Evolutionary conservation across 1,140 invertebrate genomes (phyloP).

Genomic region (Copidosoma floridanum): DNA sequence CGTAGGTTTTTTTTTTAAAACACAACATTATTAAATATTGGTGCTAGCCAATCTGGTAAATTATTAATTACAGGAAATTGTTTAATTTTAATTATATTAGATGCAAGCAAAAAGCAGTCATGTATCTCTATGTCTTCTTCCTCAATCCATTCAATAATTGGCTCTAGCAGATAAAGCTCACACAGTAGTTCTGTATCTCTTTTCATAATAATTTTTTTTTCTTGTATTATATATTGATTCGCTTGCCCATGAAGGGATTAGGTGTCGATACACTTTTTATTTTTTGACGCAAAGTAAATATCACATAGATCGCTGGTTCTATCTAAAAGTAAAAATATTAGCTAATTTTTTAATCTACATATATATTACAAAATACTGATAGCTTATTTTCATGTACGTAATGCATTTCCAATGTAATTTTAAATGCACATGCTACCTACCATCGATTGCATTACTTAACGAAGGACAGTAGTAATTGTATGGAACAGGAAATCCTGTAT

Average conservation of each 20-base stretch:
- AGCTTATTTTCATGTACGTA: too few relatives aligned
- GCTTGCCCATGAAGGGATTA: too few relatives aligned
- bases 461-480: background rate
- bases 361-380: too few relatives aligned
- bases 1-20: too few relatives aligned
- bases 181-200: too few relatives aligned
- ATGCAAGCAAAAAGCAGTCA: too few relatives aligned
- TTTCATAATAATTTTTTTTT: too few relatives aligned
- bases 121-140: background rate
- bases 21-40: background rate
- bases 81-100: background rate
- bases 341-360: too few relatives aligned
- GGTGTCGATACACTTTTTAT: too few relatives aligned
- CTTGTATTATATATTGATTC: too few relatives aligned
- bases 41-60: background rate
- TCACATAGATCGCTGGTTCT: background rate
- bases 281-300: too few relatives aligned
- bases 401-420: too few relatives aligned
- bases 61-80: background rate
- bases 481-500: background rate
- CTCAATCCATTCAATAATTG: background rate
- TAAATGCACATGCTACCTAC: background rate
- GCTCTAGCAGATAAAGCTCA: background rate
- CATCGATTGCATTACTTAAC: background rate
- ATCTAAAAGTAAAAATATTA: conserved; percentile 4